A percentile compares a stretch with the other conserved stretches of the same genome.
phyloP scores from a whole-genome alignment of 2,888 invertebrate species.

The Scelioninae gen. 2 region DNA sequence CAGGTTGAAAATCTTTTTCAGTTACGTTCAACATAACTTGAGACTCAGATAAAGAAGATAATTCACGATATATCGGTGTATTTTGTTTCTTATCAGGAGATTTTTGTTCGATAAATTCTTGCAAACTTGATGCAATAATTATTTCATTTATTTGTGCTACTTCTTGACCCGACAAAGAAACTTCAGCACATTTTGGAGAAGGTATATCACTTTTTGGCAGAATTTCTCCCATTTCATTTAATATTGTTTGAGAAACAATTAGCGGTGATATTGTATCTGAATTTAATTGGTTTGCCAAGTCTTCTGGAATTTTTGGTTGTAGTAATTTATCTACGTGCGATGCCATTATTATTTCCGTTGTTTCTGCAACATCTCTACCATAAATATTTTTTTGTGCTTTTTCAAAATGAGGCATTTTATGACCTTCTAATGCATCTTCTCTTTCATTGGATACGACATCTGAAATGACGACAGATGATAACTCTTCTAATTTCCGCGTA shows the following conservation, averaged over 20 bases:
- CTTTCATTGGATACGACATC: slow-evolving; percentile 61
- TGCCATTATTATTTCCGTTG: slow-evolving; percentile 62
- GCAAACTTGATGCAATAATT: slow-evolving; percentile 63
- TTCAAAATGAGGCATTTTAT: slow-evolving; percentile 66
- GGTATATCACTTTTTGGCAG: slow-evolving; percentile 33
- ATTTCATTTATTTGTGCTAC: slow-evolving; percentile 75
- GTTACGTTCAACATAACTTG: slow-evolving; percentile 39
- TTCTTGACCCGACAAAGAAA: slow-evolving; percentile 69
- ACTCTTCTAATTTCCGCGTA: slow-evolving; percentile 57
- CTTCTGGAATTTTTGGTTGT: slow-evolving; percentile 56
- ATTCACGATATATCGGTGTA: slow-evolving; percentile 72
- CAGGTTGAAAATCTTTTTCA: background rate
- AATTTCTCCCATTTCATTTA: slow-evolving; percentile 37
- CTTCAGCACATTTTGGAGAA: slow-evolving; percentile 38
- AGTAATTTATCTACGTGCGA: slow-evolving; percentile 11
- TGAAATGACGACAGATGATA: slow-evolving; percentile 59
- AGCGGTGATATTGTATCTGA: slow-evolving; percentile 64
- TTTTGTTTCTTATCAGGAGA: slow-evolving; percentile 70
- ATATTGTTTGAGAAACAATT: slow-evolving; percentile 60
- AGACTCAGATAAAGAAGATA: slow-evolving; percentile 64
- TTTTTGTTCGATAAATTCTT: slow-evolving; percentile 63
- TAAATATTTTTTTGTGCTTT: slow-evolving; percentile 70
- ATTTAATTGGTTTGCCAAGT: slow-evolving; percentile 62
- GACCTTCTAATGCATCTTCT: slow-evolving; percentile 57
- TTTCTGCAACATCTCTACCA: slow-evolving; percentile 68